phyloP scores from a whole-genome alignment of 2,797 vertebrate genomes.

The Peromyscus melanophrys region DNA sequence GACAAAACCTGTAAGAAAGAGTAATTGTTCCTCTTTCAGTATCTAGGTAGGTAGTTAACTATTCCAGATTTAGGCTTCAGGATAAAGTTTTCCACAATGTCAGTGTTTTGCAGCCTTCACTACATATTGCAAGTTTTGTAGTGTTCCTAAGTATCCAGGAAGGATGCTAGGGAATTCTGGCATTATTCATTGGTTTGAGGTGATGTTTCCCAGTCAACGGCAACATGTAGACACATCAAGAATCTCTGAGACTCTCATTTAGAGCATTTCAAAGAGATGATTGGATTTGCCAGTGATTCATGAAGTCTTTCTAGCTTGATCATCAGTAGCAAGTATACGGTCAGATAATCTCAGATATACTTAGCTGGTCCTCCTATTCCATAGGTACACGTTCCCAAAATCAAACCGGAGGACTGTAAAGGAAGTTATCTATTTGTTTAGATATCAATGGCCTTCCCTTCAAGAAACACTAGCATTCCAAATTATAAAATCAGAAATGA shows the following conservation, averaged over 20 bases:
- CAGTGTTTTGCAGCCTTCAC: neutral
- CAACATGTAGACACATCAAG: neutral
- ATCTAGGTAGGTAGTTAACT: neutral
- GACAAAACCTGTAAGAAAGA: neutral
- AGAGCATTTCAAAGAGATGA: neutral
- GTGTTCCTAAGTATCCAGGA: neutral
- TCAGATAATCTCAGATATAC: neutral
- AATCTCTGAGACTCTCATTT: neutral
- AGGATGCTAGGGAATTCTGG: neutral
- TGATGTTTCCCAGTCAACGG: neutral
- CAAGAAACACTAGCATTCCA: neutral
- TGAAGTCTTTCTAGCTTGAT: neutral
- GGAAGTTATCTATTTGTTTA: neutral
- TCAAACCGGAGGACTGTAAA: neutral
- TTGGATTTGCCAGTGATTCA: neutral
- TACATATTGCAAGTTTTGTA: neutral
- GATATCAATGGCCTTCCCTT: neutral
- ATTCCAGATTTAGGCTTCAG: neutral
- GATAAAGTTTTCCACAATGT: neutral
- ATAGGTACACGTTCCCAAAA: neutral
- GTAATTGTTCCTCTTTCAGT: neutral
- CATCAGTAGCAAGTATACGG: neutral
- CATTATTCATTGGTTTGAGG: neutral
- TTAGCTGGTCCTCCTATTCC: neutral
- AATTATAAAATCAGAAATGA: neutral